Evolutionary conservation across 1,140 invertebrate species (phyloP), one percentile per base, ranked within the genome.

Genomic region (Daktulosphaira vitifoliae): DNA sequence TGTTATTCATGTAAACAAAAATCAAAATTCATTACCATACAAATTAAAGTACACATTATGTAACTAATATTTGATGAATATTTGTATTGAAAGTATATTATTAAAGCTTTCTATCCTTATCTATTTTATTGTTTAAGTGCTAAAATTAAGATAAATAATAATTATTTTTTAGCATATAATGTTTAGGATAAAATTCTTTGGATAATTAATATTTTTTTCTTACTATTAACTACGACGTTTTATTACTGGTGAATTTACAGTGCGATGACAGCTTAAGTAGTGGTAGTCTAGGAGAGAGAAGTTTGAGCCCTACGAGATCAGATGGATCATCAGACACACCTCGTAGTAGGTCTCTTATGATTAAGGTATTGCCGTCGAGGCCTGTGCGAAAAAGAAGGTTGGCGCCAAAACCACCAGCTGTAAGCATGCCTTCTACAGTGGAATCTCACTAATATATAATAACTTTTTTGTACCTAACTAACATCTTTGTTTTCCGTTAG

Each of bases 321-420:
- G 75, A 53, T 69, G 77, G 62, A 42, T 69, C 52, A 9, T 74
- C 73, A n/a, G 70, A 71, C 23, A 74, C 74, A 71, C 78, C 74
- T 62, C 75, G 56, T 11, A 53, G 56, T 11, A 53, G 72, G 73
- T 72, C 72, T 74, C 65, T 69, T n/a, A 66, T 54, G 52, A 38
- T 54, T 20, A 54, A 46, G 44, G 73, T 76, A 7, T 71, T 77
- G 2, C 76, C 78, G 54, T 75, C 73, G 69, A 71, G 76, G 9
- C 78, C 77, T 0, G 73, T 76, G 20, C 72, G 81, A 16, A 83
- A 82, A 68, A 71, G 81, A n/a, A 72, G 81, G 54, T 81, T 80
- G 0, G 81, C 81, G 0, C 81, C 81, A 3, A 82, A 81, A 71
- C 81, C 81, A 0, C 81, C 81, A 49, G 20, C 69, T 62, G 20